A percentile compares a stretch with the other conserved stretches of the same genome.
phyloP scores from a whole-genome alignment of 2,113 vertebrate species.

The Pongo abelii region DNA sequence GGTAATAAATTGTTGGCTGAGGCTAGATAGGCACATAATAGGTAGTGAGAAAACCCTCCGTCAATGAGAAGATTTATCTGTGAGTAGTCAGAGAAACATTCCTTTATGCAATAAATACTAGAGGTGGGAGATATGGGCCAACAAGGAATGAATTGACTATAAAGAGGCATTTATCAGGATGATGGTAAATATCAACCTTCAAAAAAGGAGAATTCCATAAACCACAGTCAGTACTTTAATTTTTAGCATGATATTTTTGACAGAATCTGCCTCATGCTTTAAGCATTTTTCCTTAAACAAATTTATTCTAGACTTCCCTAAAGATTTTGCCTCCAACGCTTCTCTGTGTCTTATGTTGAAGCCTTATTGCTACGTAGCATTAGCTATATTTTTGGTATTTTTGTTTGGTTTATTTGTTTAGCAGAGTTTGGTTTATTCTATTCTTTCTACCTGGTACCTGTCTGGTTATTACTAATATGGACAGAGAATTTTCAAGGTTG shows the following conservation, averaged over 20 bases:
- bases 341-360: neutral
- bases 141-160: conserved; percentile 62
- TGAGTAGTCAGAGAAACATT: conserved; percentile 75
- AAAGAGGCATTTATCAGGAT: conserved; percentile 69
- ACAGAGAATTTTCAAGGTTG: neutral
- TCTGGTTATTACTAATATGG: neutral
- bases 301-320: conserved; percentile 7
- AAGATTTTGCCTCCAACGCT: neutral
- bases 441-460: neutral
- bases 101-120: conserved; percentile 69
- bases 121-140: conserved; percentile 70
- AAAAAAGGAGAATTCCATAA: conserved; percentile 57
- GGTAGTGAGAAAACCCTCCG: conserved; percentile 77
- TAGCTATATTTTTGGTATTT: neutral
- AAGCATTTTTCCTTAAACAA: conserved; percentile 19
- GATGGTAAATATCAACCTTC: conserved; percentile 64
- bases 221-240: conserved; percentile 17
- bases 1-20: conserved; percentile 82
- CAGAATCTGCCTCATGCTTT: conserved; percentile 44
- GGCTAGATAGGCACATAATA: conserved; percentile 74
- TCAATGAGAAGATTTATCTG: conserved; percentile 78
- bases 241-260: conserved; percentile 50
- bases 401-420: conserved; percentile 36
- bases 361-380: neutral
- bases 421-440: conserved; percentile 4